Evolutionary conservation across 2,113 vertebrate species (phyloP).

Genomic region (Apodemus speciosus): DNA sequence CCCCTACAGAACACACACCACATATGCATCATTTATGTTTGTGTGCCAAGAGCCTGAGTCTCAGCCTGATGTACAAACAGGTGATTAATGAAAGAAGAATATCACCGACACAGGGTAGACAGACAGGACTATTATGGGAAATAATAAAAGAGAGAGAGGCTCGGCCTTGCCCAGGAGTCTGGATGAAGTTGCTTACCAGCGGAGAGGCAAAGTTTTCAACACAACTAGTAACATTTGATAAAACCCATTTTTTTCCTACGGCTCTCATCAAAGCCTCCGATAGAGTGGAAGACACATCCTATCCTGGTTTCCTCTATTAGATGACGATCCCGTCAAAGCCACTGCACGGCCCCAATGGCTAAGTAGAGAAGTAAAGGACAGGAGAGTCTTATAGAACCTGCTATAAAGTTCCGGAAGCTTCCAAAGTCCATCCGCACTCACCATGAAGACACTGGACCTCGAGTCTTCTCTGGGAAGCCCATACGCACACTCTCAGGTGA

Average conservation of each 20-base stretch:
- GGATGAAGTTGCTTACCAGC: background rate
- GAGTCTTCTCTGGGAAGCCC: background rate
- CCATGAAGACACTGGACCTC: background rate
- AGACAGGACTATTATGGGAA: background rate
- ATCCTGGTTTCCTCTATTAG: background rate
- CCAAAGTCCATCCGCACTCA: background rate
- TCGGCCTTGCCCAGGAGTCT: background rate
- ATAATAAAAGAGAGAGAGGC: background rate
- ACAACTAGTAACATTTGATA: background rate
- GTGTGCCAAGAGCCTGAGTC: background rate
- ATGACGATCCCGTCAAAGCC: background rate
- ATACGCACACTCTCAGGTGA: background rate
- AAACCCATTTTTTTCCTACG: background rate
- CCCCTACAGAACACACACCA: background rate
- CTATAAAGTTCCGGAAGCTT: background rate
- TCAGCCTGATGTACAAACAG: fast-evolving
- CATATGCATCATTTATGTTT: background rate
- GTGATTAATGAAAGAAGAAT: background rate
- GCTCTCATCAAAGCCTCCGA: no score
- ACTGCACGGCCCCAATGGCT: background rate
- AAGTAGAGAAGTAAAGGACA: background rate
- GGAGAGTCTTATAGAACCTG: no score
- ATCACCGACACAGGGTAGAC: background rate
- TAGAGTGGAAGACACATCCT: background rate
- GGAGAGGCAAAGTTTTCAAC: background rate